Evolutionary conservation across 2,888 invertebrate genomes (phyloP), one percentile per base, ranked within the genome.

Genomic region (Drepana falcataria): DNA sequence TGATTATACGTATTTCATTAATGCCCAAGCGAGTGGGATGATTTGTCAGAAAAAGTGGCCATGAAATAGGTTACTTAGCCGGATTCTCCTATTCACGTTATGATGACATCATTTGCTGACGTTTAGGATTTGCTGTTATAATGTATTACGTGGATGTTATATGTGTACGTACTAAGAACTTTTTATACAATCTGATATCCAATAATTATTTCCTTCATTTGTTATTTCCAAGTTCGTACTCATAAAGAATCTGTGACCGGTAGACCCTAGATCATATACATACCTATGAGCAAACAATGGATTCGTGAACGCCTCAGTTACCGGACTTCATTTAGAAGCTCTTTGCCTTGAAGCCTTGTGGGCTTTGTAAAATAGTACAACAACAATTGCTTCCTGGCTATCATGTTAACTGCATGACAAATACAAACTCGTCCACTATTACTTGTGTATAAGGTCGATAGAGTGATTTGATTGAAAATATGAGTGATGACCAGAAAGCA

Each of bases 31-130:
- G 64, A 79, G 75, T 76, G 73, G 81, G 81, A 83, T 79, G 81
- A 69, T 75, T 64, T 63, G 58, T 59, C 74, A 81, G 82, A 89
- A 90, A 87, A 89, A 86, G 86, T 86, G 88, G 59, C 90, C 87
- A 74, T 88, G 89, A 75, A 75, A 68, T 81, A 68, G 79, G 78
- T 79, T 78, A 81, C 71, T 73, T 83, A 85, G 83, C 87, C 90
- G 89, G 89, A 88, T 90, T 85, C 84, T 77, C 79, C 71, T 70
- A 65, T 74, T 73, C 73, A 73, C 69, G 73, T 63, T 70, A 68
- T 61, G 71, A 87, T 89, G 84, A 89, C 79, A 83, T 90, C 89
- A 89, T 79, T 69, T 64, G 61, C 73, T 81, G 82, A 86, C 82
- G 82, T 83, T 58, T 75, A 58, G 65, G 70, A 75, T 77, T 69